Base-by-base conservation (phyloP, 2,797 vertebrate genomes). In the Furcifer pardalis region DNA sequence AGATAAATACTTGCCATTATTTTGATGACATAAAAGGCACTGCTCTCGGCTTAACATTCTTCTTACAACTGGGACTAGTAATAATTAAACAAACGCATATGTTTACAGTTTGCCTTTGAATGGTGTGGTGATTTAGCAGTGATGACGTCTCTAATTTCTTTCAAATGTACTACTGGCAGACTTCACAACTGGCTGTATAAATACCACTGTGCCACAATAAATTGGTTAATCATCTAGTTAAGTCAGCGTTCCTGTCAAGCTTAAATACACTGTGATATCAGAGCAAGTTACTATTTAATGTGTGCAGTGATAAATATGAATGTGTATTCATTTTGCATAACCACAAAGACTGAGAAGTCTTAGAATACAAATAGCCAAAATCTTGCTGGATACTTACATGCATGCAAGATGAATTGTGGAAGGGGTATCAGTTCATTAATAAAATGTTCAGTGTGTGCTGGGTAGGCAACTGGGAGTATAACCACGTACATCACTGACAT, bases 1-100 rank as follows among this genome's bases (percentile, higher is more conserved):
- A 97, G 96, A 97, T 97, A 97, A 97, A 97, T 97, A 96, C 96
- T 96, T 93, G 95, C 96, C 96, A 96, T 97, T 96, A 96, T 96
- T 96, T 96, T 94, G 95, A 97, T 97, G 96, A 95, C 96, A 96
- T 96, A 95, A 97, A 97, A 97, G 96, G 95, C 95, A 91, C 96
- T 94, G 94, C 94, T 93, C 93, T 94, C 92, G 37, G 92, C 86
- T 68, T 95, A 96, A 95, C 96, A 93, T 95, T 96, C 95, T 96
- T 95, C 95, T 73, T 96, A 96, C 96, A 97, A 97, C 96, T 96
- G 95, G 94, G 94, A 96, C 95, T 95, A 95, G 95, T 97, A 96
- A 56, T 96, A 95, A 96, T 97, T 96, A 96, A 97, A 96, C 95
- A 92, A 95, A 95, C 96, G 95, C 97, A 97, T 96, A 96, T 97